Evolutionary conservation across 2,113 vertebrate genomes (phyloP).

Genomic region (Pelodiscus sinensis): DNA sequence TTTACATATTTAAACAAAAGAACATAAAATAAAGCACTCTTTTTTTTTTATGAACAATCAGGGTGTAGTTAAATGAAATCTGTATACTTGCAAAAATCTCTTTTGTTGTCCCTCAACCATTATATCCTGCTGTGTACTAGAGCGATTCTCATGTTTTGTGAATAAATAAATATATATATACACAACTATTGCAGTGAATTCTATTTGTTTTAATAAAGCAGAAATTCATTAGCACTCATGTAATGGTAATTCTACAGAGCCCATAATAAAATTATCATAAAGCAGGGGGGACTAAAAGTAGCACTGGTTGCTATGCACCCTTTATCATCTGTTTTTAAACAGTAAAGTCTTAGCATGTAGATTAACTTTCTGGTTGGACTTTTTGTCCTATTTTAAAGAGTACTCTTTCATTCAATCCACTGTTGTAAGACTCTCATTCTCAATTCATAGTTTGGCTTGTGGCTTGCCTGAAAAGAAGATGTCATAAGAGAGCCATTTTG

Average conservation of each 20-base stretch:
- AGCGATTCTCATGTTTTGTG: conserved; percentile 24
- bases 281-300: background rate
- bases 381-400: background rate
- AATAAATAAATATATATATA: conserved; percentile 39
- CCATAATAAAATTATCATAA: background rate
- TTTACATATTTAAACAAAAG: background rate
- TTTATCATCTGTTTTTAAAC: background rate
- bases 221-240: conserved; percentile 43
- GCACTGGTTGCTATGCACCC: background rate
- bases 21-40: background rate
- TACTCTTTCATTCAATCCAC: background rate
- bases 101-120: background rate
- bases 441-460: background rate
- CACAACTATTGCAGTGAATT: conserved; percentile 28
- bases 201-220: conserved; percentile 50
- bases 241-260: conserved; percentile 5
- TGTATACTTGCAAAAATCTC: background rate
- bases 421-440: background rate
- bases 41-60: background rate
- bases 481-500: background rate
- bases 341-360: background rate
- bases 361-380: background rate
- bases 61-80: background rate
- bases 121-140: background rate
- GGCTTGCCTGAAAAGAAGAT: background rate